phyloP scores from a whole-genome alignment of 2,797 vertebrate genomes.

The Ambastaia sidthimunki region DNA sequence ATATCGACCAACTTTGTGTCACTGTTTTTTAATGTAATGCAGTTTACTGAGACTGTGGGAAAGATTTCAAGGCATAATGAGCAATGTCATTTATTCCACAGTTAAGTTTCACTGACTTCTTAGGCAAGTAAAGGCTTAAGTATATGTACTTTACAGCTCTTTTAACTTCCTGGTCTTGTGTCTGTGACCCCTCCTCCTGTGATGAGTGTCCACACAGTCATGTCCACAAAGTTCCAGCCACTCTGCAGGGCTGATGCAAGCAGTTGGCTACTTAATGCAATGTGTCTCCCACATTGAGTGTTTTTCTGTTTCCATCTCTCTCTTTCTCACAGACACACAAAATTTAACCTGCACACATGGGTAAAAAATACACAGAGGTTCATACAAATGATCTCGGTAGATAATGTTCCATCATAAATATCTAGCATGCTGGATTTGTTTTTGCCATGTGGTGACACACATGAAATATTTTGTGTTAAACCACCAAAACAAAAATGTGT shows the following conservation, averaged over 20 bases:
- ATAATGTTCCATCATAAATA: neutral
- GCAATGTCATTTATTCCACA: constrained; percentile 27
- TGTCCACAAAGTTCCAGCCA: constrained; percentile 8
- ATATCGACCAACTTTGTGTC: constrained; percentile 26
- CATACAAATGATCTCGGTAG: neutral
- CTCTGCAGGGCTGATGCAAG: constrained; percentile 43
- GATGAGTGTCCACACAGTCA: neutral
- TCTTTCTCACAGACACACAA: neutral
- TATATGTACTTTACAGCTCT: neutral
- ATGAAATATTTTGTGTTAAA: too few species aligned
- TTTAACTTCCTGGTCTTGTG: neutral
- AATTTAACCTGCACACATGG: constrained; percentile 7
- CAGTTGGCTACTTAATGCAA: constrained; percentile 23
- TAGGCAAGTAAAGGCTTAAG: neutral
- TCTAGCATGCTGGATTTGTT: neutral
- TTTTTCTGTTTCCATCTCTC: neutral
- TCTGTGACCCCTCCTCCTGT: neutral
- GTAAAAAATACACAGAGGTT: neutral
- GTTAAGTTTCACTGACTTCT: constrained; percentile 17
- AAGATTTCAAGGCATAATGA: constrained; percentile 28
- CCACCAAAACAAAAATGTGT: too few species aligned
- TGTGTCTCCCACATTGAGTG: neutral
- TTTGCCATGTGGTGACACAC: neutral
- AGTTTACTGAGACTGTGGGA: constrained; percentile 21
- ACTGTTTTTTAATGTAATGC: constrained; percentile 23